Base-by-base conservation (phyloP, 2,797 vertebrate species). In the Etheostoma perlongum region DNA sequence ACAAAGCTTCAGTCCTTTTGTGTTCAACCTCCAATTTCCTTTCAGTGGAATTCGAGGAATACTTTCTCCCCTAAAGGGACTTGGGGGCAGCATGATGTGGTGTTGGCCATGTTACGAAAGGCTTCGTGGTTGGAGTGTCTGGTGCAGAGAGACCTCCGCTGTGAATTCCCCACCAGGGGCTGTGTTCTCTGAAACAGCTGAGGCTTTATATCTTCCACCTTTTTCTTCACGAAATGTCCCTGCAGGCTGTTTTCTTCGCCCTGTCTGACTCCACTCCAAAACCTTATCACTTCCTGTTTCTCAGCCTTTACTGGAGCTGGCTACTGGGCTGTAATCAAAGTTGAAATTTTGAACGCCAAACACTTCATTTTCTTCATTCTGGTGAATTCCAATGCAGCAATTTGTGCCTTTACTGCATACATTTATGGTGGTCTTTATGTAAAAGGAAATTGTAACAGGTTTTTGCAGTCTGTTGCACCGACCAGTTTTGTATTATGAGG, bases 141-240 rank as follows among this genome's bases (percentile, higher is more conserved):
- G 70, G 14, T 55, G 70, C 57, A 54, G 52, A 30, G 33, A 68
- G 89, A 88, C 85, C 76, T 79, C 78, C 81, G 0, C 74, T 55
- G 78, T 19, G 82, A 77, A 48, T 62, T 8, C 61, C 67, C 69
- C 64, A 74, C 33, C 27, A 47, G 60, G 40, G 47, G 27, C 36
- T 12, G 10, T 40, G 54, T 27, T 76, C 70, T 69, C 23, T 51
- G 14, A 75, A 82, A 65, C 72, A 82, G 49, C 70, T 48, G 62
- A 78, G 21, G 25, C 62, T 78, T 81, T 42, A 58, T 73, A 36
- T 68, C 58, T 13, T 66, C 60, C 74, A 72, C 49, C 66, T 74
- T 67, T 46, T 12, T 44, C 30, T 59, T 40, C 63, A 66, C 49
- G 67, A 55, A 47, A 23, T 40, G 52, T 65, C 72, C 62, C 68